Conservation (phyloP, 2,797 vertebrate genomes). For the Urocyon cinereoargenteus region DNA sequence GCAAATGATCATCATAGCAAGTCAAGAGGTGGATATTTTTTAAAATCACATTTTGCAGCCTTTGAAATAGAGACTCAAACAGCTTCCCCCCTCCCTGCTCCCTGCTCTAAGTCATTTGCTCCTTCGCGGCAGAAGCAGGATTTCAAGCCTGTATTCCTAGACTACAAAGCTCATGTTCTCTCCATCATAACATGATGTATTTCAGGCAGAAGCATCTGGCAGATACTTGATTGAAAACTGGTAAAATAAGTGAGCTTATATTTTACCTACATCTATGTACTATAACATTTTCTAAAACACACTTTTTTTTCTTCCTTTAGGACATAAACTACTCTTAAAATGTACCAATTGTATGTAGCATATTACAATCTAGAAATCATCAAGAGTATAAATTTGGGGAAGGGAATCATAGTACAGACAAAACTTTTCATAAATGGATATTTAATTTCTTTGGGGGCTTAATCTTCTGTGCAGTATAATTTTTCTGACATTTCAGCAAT, state of each 20-base stretch:
- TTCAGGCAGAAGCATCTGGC: not conserved
- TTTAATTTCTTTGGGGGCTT: constrained; percentile 76
- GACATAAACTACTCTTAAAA: not conserved
- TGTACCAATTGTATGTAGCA: not conserved
- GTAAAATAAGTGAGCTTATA: not conserved
- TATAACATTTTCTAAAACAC: not conserved
- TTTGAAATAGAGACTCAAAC: not conserved
- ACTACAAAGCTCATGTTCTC: not conserved
- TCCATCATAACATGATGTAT: not conserved
- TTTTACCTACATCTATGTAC: not conserved
- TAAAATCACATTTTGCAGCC: not conserved
- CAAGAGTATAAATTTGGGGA: constrained; percentile 13
- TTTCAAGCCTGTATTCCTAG: not conserved
- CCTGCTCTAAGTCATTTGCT: not conserved
- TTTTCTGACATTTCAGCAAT: constrained; percentile 85
- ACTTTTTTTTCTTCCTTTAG: not conserved
- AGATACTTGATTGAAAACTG: not conserved
- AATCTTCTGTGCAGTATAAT: constrained; percentile 73
- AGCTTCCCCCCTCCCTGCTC: too few species aligned
- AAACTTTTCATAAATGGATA: constrained; percentile 73
- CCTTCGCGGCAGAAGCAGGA: not conserved
- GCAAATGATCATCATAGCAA: not conserved
- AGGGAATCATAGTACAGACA: constrained; percentile 53
- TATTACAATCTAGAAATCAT: constrained; percentile 44
- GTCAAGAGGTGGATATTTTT: not conserved